Evolutionary conservation across 2,888 invertebrate genomes (phyloP), one percentile per base, ranked within the genome.

Genomic region (Miltochrista miniata): DNA sequence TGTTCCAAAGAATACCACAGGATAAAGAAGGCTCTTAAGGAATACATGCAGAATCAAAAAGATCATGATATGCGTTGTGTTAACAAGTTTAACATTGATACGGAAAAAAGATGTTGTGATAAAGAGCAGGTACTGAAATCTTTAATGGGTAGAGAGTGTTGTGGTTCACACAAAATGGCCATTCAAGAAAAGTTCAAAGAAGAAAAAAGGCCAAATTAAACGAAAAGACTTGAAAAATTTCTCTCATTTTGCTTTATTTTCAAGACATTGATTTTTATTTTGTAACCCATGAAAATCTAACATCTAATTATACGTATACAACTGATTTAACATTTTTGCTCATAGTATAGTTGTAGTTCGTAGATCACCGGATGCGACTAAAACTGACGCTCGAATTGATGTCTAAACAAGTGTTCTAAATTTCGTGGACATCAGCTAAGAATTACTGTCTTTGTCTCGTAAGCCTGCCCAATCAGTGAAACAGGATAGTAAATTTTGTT

Each of bases 1-100:
- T 91, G 91, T 63, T 89, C 91, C 0, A 90, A 85, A 60, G 90
- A 91, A 63, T 91, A 79, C 45, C 84, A 90, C 51, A 79, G 90
- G 71, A 88, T 91, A 46, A 90, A 85, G 74, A 87, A 85, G 55
- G 89, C 88, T 1, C 69, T 91, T 8, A 82, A 80, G 51, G 86
- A 88, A 33, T 90, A 90, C 43, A 83, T 85, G 81, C 83, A 76
- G 50, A 56, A 82, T 46, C 84, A 87, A 38, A 89, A 89, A 63
- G 82, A 80, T 2, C 59, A 83, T 45, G 90, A 91, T 56, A 82
- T 68, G 50, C 81, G 90, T 59, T 91, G 91, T 52, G 51, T 90
- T 1, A 90, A 90, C 59, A 81, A 70, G 58, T 91, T 85, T 56
- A 79, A 87, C 18, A 78, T 86, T 36, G 90, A 90, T 58, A 88